These are phyloP conservation scores for Myrmophylax atrothorax DNA, from an alignment of 2,113 vertebrate species.

Conservation along the genomic window DNA sequence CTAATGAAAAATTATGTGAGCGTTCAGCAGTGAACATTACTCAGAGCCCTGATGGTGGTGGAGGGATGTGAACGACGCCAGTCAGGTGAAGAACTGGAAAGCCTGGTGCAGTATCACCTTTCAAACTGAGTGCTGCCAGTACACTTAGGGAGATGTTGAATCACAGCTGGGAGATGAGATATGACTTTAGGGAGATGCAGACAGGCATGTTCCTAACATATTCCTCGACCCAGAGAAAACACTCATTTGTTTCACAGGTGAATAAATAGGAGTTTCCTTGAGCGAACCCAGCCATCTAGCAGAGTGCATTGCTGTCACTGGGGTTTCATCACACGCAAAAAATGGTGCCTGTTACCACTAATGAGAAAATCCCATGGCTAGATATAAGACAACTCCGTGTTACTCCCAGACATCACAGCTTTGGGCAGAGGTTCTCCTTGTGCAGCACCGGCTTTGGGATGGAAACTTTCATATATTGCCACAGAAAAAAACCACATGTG, in stretches of 20 bases:
- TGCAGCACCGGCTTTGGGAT: background rate
- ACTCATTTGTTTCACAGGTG: conserved; percentile 31
- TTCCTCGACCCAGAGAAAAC: background rate
- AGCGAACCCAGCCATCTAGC: background rate
- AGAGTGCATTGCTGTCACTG: background rate
- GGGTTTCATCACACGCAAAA: background rate
- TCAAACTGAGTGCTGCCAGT: conserved; percentile 36
- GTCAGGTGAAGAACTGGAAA: conserved; percentile 39
- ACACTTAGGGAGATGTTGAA: conserved; percentile 1
- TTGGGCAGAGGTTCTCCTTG: background rate
- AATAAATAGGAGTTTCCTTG: conserved; percentile 3
- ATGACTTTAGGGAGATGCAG: background rate
- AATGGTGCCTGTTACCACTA: background rate
- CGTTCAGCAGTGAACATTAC: background rate
- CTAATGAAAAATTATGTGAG: conserved; percentile 42
- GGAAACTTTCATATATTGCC: background rate
- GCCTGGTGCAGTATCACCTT: conserved; percentile 10
- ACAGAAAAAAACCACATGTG: background rate
- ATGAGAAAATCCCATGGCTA: background rate
- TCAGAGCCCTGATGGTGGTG: background rate
- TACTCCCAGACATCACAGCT: background rate
- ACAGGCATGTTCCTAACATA: background rate
- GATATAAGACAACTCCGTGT: background rate
- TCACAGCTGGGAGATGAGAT: conserved; percentile 20
- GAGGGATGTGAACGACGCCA: background rate